Evolutionary conservation across 2,888 invertebrate genomes (phyloP).

Genomic region (Nephrotoma appendiculata): DNA sequence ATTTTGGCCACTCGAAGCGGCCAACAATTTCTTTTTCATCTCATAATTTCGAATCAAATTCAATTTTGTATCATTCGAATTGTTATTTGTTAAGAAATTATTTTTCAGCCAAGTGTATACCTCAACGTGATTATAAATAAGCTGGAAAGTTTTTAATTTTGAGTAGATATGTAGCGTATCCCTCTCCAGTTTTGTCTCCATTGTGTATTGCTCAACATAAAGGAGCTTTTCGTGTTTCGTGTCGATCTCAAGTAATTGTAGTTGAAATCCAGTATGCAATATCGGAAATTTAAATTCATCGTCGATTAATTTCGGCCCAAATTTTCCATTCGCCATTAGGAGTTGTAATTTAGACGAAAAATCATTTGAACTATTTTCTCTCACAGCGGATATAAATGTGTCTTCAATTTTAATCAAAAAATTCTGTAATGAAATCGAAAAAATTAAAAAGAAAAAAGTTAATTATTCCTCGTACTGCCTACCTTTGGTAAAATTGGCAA

Average conservation of each 20-base stretch:
- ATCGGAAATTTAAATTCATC: conserved; percentile 35
- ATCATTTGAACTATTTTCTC: conserved; percentile 52
- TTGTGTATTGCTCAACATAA: conserved; percentile 38
- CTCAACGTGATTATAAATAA: conserved; percentile 51
- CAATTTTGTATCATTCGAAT: background rate
- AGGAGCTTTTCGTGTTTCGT: conserved; percentile 42
- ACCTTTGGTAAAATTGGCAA: conserved; percentile 72
- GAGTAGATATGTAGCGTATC: conserved; percentile 49
- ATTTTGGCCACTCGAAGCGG: background rate
- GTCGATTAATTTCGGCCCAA: conserved; percentile 35
- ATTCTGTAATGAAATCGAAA: conserved; percentile 38
- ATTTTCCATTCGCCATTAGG: conserved; percentile 46
- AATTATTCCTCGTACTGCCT: conserved; percentile 11
- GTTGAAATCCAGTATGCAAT: conserved; percentile 46
- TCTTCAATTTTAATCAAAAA: conserved; percentile 59
- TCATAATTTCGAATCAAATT: conserved; percentile 4
- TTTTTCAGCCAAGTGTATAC: conserved; percentile 41
- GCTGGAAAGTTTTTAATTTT: conserved; percentile 51
- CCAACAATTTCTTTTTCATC: background rate
- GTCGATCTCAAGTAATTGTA: conserved; percentile 46
- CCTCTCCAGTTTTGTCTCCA: conserved; percentile 53
- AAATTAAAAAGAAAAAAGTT: background rate
- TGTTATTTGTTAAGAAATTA: conserved; percentile 34
- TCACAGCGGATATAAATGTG: conserved; percentile 51
- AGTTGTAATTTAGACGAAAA: conserved; percentile 54